These are phyloP conservation scores for Ditylenchus weischeri DNA, from an alignment of 2,888 invertebrate species.

Conservation along the genomic window DNA sequence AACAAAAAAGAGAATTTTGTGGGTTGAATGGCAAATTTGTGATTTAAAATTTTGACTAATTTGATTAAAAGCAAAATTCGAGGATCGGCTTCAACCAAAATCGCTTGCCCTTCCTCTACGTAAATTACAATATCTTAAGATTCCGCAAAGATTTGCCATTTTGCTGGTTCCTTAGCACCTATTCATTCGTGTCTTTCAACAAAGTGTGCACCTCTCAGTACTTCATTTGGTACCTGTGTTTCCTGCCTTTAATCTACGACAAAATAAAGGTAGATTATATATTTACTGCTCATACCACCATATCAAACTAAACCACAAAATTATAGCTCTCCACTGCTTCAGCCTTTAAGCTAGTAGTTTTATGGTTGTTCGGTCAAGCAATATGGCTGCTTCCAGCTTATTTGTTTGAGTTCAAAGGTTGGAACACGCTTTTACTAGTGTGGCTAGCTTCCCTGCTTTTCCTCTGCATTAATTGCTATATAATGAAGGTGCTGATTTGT, in stretches of 20 bases:
- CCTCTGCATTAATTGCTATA: constrained; percentile 73
- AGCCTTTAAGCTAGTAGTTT: constrained; percentile 60
- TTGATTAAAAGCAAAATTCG: too few relatives aligned
- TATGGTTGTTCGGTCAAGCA: constrained; percentile 70
- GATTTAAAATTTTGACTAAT: too few relatives aligned
- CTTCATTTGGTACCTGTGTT: constrained; percentile 88
- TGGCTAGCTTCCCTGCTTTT: constrained; percentile 82
- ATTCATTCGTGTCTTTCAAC: constrained; percentile 85
- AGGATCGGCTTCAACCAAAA: too few relatives aligned
- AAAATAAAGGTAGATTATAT: constrained; percentile 35
- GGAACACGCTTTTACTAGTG: constrained; percentile 77
- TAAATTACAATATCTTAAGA: too few relatives aligned
- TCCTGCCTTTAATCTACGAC: constrained; percentile 73
- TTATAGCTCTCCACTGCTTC: constrained; percentile 40
- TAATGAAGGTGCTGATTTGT: constrained; percentile 31
- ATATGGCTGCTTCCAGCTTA: constrained; percentile 88
- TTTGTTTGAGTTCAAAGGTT: constrained; percentile 80
- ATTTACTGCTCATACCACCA: not conserved
- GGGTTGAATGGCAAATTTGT: too few relatives aligned
- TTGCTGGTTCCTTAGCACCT: constrained; percentile 78
- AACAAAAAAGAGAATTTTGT: too few relatives aligned
- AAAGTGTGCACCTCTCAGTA: constrained; percentile 92
- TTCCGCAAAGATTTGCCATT: constrained; percentile 71
- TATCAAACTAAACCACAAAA: not conserved
- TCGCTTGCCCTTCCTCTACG: too few relatives aligned